Percentiles rank a stretch among this genome's conserved stretches.
These are phyloP conservation scores for Chlorospingus flavigularis DNA, from an alignment of 2,797 vertebrate genomes.

Conservation along the genomic window DNA sequence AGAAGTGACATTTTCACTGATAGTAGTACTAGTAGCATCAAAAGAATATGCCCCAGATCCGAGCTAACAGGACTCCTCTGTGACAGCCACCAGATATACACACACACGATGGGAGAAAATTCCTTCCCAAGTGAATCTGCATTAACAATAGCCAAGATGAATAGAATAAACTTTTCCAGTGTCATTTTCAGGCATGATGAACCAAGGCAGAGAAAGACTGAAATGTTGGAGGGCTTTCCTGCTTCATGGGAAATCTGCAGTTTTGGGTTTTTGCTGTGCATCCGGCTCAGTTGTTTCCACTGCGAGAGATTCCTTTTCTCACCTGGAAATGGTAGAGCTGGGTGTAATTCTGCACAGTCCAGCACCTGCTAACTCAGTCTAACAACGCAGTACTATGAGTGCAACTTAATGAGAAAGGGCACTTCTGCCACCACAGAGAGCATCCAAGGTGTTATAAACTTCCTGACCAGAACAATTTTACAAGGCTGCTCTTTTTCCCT, in stretches of 20 bases:
- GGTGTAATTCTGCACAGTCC: background rate
- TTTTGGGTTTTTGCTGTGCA: background rate
- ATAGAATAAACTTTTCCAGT: background rate
- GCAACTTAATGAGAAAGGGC: background rate
- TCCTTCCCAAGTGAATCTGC: background rate
- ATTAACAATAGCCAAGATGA: background rate
- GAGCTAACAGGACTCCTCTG: background rate
- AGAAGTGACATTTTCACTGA: background rate
- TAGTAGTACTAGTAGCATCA: background rate
- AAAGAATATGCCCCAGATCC: background rate
- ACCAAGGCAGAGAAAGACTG: background rate
- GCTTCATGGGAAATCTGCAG: background rate
- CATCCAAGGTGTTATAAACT: background rate
- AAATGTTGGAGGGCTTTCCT: background rate
- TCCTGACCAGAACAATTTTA: background rate
- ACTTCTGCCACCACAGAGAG: background rate
- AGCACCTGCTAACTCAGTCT: background rate
- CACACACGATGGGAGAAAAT: background rate
- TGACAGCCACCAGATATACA: background rate
- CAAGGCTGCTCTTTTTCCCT: accelerated
- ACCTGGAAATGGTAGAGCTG: background rate
- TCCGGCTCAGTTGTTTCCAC: background rate
- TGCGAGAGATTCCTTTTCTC: background rate
- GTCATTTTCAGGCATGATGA: background rate
- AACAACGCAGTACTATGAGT: accelerated